Base-by-base conservation (phyloP, 2,888 invertebrate genomes). In the Dorcus hopei region DNA sequence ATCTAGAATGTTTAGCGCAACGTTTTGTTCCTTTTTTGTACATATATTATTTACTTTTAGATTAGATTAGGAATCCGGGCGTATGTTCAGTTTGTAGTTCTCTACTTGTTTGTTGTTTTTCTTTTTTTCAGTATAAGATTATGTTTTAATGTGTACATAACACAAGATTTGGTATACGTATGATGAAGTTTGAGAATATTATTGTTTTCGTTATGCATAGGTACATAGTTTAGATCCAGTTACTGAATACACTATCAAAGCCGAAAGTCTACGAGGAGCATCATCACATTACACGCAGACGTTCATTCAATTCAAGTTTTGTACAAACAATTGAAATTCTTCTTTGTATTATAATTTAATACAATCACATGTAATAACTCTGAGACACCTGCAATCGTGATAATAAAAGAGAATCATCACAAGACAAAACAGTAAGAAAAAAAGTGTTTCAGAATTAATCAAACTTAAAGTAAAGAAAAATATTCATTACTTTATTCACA, bases 1-100 rank as follows among this genome's bases (percentile, higher is more conserved):
- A 69, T 65, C 70, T 73, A 75, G 73, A 70, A 67, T 69, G 65
- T 73, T 73, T 73, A 65, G 66, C 65, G 77, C 75, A 77, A 76
- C 69, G 68, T 77, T 78, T 78, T 77, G 76, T 77, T 78, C 77
- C 78, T 77, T 77, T 75, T 77, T 77, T 76, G 75, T 77, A 77
- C 70, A 76, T 76, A 75, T 63, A 61, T 62, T 66, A 64, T 66
- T 66, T 63, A 65, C 59, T 65, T 45, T 54, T 60, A 60, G 57
- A 16, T 49, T 53, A 23, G n/a, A 61, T 39, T 39, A 50, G 59
- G 58, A 16, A 43, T 54, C 61, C 59, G 61, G 56, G 66, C 62
- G 70, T 59, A 63, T 65, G 63, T 65, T 67, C 57, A 62, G 54
- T 65, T 19, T 65, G 59, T 53, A 52, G 43, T 67, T 62, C 65